Conservation (phyloP, 2,113 vertebrate genomes). For the Perognathus longimembris region DNA sequence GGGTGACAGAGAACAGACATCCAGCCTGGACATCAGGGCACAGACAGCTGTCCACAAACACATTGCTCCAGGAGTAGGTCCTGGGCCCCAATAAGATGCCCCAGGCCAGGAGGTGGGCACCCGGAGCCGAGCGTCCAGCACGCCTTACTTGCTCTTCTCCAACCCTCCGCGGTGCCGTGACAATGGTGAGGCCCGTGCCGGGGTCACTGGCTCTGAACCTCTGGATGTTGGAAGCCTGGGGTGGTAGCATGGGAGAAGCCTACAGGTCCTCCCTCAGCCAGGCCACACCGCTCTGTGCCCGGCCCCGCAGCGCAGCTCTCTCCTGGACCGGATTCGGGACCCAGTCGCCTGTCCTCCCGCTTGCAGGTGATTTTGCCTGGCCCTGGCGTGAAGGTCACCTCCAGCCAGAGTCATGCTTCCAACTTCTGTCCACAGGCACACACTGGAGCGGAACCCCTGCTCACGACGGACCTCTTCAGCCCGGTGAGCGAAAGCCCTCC, state of each 20-base stretch:
- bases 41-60: no score
- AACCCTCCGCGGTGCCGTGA: accelerated
- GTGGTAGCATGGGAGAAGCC: no score
- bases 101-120: no score
- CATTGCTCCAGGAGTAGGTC: background rate
- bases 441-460: accelerated
- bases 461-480: background rate
- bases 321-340: no score
- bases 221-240: background rate
- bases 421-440: background rate
- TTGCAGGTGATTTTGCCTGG: background rate
- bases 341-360: background rate
- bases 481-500: accelerated
- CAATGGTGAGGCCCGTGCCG: accelerated
- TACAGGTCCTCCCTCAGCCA: background rate
- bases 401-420: accelerated
- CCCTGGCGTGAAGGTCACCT: background rate
- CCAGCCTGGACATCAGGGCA: no score
- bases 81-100: background rate
- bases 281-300: no score
- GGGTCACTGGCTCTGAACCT: no score
- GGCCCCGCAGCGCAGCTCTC: background rate
- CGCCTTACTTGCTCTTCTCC: accelerated
- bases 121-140: background rate
- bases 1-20: accelerated